These are phyloP conservation scores for Trachelus iudaicus DNA, from an alignment of 2,888 invertebrate species.

Conservation along the genomic window DNA sequence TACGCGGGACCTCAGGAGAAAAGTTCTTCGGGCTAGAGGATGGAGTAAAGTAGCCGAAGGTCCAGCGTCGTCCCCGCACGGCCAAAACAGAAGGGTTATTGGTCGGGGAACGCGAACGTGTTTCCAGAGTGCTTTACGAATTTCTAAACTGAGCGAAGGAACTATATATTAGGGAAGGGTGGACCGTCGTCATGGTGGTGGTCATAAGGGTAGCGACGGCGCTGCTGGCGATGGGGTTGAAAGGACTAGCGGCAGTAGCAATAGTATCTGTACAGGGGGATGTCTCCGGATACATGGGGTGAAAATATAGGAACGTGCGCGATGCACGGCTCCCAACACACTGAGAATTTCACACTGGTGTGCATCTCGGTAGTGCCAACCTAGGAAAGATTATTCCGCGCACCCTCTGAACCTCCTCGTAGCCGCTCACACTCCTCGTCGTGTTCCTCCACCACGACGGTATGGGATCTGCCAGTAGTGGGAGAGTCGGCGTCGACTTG, in stretches of 20 bases:
- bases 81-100: neutral
- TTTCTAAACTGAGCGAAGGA: neutral
- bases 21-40: neutral
- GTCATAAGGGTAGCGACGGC: neutral
- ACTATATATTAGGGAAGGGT: neutral
- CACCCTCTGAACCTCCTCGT: slow-evolving; percentile 15
- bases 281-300: neutral
- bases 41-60: neutral
- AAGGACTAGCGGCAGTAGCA: neutral
- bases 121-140: neutral
- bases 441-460: neutral
- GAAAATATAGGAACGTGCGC: slow-evolving; percentile 15
- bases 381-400: slow-evolving; percentile 7
- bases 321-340: slow-evolving; percentile 37
- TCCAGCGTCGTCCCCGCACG: neutral
- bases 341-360: slow-evolving; percentile 29
- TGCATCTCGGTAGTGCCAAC: slow-evolving; percentile 37
- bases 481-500: slow-evolving; percentile 12
- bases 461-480: neutral
- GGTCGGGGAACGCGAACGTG: neutral
- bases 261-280: neutral
- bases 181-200: neutral
- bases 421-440: slow-evolving; percentile 1
- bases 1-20: neutral
- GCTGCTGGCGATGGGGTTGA: neutral